A percentile compares a stretch with the other conserved stretches of the same genome.
Conservation (phyloP, 2,888 invertebrate genomes). For the Rhingia rostrata region DNA sequence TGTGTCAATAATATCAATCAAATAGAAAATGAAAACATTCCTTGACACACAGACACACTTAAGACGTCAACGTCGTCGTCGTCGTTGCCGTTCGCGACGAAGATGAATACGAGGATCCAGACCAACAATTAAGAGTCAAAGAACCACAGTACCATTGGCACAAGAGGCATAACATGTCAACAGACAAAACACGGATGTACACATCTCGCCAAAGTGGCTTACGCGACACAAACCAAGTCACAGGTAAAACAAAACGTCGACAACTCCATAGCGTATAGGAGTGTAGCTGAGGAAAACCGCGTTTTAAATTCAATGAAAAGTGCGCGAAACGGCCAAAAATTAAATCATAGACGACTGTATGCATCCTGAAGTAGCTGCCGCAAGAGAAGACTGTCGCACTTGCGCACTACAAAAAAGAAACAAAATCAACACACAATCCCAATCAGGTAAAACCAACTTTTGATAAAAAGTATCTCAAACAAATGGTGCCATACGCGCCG, state of each 20-base stretch:
- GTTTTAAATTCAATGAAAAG: constrained; percentile 57
- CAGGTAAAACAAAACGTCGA: constrained; percentile 39
- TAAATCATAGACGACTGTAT: constrained; percentile 62
- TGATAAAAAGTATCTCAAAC: constrained; percentile 72
- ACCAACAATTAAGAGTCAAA: constrained; percentile 66
- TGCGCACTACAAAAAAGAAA: constrained; percentile 8
- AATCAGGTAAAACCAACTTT: constrained; percentile 64
- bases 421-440: constrained; percentile 55
- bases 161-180: constrained; percentile 65
- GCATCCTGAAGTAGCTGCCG: constrained; percentile 67
- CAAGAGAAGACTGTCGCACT: constrained; percentile 43
- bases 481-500: constrained; percentile 65
- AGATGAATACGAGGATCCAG: constrained; percentile 10
- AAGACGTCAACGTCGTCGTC: constrained; percentile 37
- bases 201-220: constrained; percentile 58
- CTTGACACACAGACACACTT: constrained; percentile 69
- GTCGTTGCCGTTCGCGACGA: constrained; percentile 22
- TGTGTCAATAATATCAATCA: constrained; percentile 73
- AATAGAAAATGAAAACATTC: constrained; percentile 74
- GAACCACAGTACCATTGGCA: constrained; percentile 58
- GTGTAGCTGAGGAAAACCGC: constrained; percentile 42
- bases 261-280: constrained; percentile 1
- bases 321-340: constrained; percentile 66
- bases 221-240: constrained; percentile 62
- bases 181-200: constrained; percentile 73